Percentiles rank a stretch among this genome's conserved stretches.
These are phyloP conservation scores for Oedothorax gibbosus DNA, from an alignment of 1,140 invertebrate genomes.

Conservation along the genomic window DNA sequence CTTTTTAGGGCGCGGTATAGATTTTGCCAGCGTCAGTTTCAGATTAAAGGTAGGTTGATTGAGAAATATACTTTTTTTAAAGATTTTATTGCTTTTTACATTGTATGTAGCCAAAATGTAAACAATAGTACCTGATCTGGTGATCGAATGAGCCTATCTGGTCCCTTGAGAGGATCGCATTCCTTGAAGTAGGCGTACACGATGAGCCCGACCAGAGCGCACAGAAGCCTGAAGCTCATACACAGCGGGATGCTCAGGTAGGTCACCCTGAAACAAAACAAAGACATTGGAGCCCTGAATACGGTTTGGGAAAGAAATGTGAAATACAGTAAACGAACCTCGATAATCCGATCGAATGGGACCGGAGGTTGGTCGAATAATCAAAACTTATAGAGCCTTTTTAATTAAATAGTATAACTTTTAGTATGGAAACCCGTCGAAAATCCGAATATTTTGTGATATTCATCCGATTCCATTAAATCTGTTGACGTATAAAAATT, in stretches of 20 bases:
- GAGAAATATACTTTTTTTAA: not conserved
- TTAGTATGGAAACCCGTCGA: no score
- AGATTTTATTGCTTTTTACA: not conserved
- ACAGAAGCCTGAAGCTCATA: not conserved
- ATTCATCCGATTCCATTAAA: no score
- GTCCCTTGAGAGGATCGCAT: slow-evolving; percentile 7
- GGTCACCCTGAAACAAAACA: not conserved
- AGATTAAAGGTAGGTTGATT: slow-evolving; percentile 68
- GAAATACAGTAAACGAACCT: not conserved
- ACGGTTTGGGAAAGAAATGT: not conserved
- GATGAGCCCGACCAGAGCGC: no score
- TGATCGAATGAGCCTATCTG: slow-evolving; percentile 14
- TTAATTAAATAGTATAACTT: no score
- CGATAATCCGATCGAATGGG: not conserved
- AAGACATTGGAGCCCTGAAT: not conserved
- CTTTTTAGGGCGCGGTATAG: no score
- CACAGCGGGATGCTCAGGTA: not conserved
- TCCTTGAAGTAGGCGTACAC: not conserved
- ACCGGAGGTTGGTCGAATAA: no score
- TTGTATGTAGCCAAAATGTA: not conserved
- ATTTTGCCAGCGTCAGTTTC: slow-evolving; percentile 79
- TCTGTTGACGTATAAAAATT: no score
- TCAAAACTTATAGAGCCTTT: no score
- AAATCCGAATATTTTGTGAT: no score
- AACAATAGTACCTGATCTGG: slow-evolving; percentile 20